Conservation (phyloP, 37 sponge, comb jelly and placozoan genomes). For the Beroe forskalii region DNA sequence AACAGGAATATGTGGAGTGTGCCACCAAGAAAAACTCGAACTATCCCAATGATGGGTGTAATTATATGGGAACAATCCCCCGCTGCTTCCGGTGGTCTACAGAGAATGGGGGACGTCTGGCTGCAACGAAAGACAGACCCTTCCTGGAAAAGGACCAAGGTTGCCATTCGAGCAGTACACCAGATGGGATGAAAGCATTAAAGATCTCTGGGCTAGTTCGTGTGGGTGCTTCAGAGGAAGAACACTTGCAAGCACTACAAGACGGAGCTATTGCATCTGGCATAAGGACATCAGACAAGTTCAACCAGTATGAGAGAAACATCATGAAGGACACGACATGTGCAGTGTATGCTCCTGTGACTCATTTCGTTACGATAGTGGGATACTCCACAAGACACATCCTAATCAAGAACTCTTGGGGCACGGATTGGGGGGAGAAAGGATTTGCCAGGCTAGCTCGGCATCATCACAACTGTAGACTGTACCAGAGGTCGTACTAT, state of each 20-base stretch:
- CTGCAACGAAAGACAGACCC: neutral
- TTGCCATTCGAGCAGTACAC: neutral
- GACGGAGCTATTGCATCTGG: neutral
- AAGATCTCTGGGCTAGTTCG: neutral
- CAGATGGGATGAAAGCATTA: neutral
- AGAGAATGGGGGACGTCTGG: conserved; percentile 4
- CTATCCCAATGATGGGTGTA: neutral
- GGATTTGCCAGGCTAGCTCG: conserved; percentile 18
- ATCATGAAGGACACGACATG: conserved; percentile 27
- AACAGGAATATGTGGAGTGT: conserved; percentile 59
- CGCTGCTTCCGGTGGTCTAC: neutral
- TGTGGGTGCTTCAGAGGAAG: neutral
- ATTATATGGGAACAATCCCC: neutral
- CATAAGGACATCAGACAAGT: neutral
- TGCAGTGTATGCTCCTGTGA: neutral
- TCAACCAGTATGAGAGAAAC: neutral
- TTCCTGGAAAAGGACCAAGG: neutral
- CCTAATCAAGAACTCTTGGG: conserved; percentile 57
- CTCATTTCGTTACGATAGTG: conserved; percentile 21
- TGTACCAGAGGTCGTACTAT: neutral
- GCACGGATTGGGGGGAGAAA: conserved; percentile 11
- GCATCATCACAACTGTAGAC: conserved; percentile 9
- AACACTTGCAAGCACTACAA: neutral
- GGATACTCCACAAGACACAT: neutral
- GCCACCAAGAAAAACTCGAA: neutral